Conservation (phyloP, 2,113 vertebrate genomes). For the Channa maculata region DNA sequence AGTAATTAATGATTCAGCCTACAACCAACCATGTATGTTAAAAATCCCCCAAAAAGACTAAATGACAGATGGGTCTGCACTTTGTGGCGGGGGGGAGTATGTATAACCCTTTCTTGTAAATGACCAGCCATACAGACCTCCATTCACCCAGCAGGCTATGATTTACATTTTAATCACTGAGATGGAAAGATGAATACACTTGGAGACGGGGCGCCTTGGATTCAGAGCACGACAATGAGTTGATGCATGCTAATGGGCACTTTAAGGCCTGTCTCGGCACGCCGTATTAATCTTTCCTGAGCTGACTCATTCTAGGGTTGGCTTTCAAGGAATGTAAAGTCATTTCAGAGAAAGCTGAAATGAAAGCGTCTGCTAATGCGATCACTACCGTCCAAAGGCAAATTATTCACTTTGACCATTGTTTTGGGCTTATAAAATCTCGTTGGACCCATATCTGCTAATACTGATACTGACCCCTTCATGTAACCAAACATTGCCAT, state of each 20-base stretch:
- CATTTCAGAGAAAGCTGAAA: constrained; percentile 43
- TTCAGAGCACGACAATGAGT: constrained; percentile 16
- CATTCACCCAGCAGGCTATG: constrained; percentile 19
- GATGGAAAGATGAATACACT: constrained; percentile 37
- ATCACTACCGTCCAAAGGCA: background rate
- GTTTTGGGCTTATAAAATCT: constrained; percentile 17
- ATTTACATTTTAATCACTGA: constrained; percentile 58
- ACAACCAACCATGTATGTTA: background rate
- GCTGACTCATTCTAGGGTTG: constrained; percentile 57
- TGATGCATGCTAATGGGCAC: constrained; percentile 62
- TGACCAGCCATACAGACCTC: background rate
- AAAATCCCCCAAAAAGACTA: constrained; percentile 3
- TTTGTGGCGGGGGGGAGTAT: constrained; percentile 6
- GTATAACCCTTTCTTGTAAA: background rate
- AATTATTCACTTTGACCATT: constrained; percentile 12
- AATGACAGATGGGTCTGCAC: constrained; percentile 1
- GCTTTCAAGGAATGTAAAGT: constrained; percentile 58
- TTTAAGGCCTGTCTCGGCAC: constrained; percentile 25
- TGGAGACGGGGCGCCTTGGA: constrained; percentile 28
- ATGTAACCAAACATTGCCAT: background rate
- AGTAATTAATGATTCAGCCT: constrained; percentile 17
- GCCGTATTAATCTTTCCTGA: constrained; percentile 58
- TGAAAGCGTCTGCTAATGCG: constrained; percentile 32
- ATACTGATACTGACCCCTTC: background rate
- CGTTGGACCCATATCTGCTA: background rate